These are phyloP conservation scores for Aspidapion aeneum DNA, from an alignment of 2,888 invertebrate species.

Conservation along the genomic window DNA sequence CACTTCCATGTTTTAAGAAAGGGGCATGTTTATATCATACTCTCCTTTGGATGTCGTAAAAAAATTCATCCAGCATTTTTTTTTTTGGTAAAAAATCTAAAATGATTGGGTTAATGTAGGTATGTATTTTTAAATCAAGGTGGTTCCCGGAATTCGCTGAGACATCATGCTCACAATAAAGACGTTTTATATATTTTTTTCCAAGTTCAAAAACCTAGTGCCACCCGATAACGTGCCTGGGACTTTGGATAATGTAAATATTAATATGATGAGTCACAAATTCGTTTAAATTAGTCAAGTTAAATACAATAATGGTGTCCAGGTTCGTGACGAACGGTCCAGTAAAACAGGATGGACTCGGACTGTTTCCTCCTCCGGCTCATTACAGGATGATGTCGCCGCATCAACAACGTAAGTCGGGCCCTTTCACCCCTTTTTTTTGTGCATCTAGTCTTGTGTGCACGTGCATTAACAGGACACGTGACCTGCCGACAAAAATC, in stretches of 20 bases:
- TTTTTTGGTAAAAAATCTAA: no score
- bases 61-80: no score
- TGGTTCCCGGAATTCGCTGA: not conserved
- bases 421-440: not conserved
- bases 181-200: not conserved
- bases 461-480: slow-evolving; percentile 17
- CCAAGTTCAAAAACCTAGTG: not conserved
- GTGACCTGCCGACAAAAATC: not conserved
- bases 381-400: slow-evolving; percentile 44
- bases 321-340: slow-evolving; percentile 46
- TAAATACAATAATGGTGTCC: slow-evolving; percentile 42
- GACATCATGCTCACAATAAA: not conserved
- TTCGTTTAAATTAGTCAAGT: not conserved
- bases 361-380: slow-evolving; percentile 39
- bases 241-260: not conserved
- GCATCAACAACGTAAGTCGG: slow-evolving; percentile 36
- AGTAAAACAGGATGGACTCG: slow-evolving; percentile 47
- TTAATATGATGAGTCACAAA: not conserved
- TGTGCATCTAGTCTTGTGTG: slow-evolving; percentile 13
- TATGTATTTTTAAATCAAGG: not conserved
- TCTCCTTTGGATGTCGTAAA: no score
- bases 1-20: no score
- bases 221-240: not conserved
- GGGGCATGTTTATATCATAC: no score
- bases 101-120: no score